A percentile compares a stretch with the other conserved stretches of the same genome.
These are phyloP conservation scores for Diachasmimorpha longicaudata DNA, from an alignment of 1,140 invertebrate genomes.

Conservation along the genomic window DNA sequence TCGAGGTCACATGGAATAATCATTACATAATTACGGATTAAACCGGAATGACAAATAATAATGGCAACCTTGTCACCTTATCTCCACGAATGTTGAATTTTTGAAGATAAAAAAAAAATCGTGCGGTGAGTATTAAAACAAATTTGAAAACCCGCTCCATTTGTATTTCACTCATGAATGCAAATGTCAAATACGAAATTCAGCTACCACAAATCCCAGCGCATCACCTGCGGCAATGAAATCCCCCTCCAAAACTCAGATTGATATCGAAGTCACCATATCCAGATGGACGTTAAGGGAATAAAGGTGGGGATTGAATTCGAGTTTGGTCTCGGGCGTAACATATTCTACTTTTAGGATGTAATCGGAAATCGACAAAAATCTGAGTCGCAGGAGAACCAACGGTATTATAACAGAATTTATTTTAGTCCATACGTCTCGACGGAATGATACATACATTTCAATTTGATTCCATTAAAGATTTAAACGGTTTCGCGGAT, in stretches of 20 bases:
- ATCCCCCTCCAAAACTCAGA: background rate
- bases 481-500: background rate
- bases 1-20: background rate
- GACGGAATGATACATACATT: background rate
- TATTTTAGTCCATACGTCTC: background rate
- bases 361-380: background rate
- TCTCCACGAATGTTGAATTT: background rate
- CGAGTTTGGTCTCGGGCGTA: background rate
- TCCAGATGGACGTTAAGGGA: background rate
- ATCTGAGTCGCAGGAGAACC: background rate
- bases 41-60: background rate
- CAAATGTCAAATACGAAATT: background rate
- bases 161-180: background rate
- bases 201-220: background rate
- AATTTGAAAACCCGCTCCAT: background rate
- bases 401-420: background rate
- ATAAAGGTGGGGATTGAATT: conserved; percentile 1
- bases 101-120: background rate
- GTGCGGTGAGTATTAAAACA: background rate
- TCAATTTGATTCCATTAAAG: background rate
- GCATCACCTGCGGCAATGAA: background rate
- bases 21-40: background rate
- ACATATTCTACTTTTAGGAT: background rate
- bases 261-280: background rate
- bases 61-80: background rate